These are phyloP conservation scores for Bostrychus sinensis DNA, from an alignment of 2,113 vertebrate genomes.

Conservation along the genomic window DNA sequence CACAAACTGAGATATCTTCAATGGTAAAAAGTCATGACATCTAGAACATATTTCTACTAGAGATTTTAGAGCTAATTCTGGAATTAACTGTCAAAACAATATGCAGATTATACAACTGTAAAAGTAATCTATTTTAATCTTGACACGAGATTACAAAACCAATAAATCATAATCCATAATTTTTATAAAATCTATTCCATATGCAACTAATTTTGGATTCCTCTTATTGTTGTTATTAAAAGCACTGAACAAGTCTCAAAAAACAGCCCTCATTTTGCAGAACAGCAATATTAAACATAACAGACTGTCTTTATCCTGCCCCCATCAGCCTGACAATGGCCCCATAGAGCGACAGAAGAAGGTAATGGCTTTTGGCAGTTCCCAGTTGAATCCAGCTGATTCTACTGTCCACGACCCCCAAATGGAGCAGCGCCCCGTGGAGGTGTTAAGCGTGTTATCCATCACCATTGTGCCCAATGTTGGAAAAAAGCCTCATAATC, in stretches of 20 bases:
- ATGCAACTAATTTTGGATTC: slow-evolving; percentile 1
- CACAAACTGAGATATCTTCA: too few species aligned
- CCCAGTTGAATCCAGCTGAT: slow-evolving; percentile 58
- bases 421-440: slow-evolving; percentile 49
- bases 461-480: slow-evolving; percentile 48
- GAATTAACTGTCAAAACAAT: not conserved
- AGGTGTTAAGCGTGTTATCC: slow-evolving; percentile 59
- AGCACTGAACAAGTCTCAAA: slow-evolving; percentile 7
- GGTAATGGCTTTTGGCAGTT: slow-evolving; percentile 61
- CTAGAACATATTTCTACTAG: not conserved
- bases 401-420: slow-evolving; percentile 36
- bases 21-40: not conserved
- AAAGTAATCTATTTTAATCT: not conserved
- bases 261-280: slow-evolving; percentile 26
- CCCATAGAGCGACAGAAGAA: slow-evolving; percentile 31
- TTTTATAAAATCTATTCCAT: not conserved
- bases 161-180: not conserved
- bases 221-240: slow-evolving; percentile 2
- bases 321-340: slow-evolving; percentile 36
- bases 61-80: not conserved
- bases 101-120: too few species aligned
- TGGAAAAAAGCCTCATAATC: slow-evolving; percentile 63
- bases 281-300: slow-evolving; percentile 34
- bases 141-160: too few species aligned
- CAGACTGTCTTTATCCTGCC: slow-evolving; percentile 15